Evolutionary conservation across 2,888 invertebrate genomes (phyloP).

Genomic region (Colostygia pectinataria): DNA sequence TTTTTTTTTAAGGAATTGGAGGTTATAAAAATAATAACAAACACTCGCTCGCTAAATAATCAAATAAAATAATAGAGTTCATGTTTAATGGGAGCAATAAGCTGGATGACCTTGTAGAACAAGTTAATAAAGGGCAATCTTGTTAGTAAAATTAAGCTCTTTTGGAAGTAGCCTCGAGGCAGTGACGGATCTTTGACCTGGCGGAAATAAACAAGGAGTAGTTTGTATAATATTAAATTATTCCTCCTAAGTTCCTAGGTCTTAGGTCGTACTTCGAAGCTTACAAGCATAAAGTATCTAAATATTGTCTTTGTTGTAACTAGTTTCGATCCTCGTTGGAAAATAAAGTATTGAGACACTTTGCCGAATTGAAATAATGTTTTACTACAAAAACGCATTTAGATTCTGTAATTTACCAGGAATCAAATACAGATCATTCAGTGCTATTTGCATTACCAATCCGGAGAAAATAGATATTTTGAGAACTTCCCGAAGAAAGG

Average conservation of each 20-base stretch:
- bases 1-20: too few relatives aligned
- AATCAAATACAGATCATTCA: slow-evolving; percentile 12
- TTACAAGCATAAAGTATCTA: too few relatives aligned
- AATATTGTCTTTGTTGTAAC: too few relatives aligned
- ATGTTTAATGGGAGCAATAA: slow-evolving; percentile 96
- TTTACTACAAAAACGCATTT: slow-evolving; percentile 12
- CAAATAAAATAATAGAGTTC: too few relatives aligned
- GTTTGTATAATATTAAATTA: too few relatives aligned
- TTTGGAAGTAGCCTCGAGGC: slow-evolving; percentile 99
- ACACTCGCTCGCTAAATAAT: too few relatives aligned
- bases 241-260: too few relatives aligned
- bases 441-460: slow-evolving; percentile 14
- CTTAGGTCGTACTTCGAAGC: too few relatives aligned
- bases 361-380: slow-evolving; percentile 6
- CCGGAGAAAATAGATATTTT: neutral
- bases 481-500: neutral
- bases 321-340: too few relatives aligned
- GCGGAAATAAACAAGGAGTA: slow-evolving; percentile 99
- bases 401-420: slow-evolving; percentile 7
- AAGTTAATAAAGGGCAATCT: slow-evolving; percentile 96
- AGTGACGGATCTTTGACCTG: slow-evolving; percentile 96
- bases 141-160: slow-evolving; percentile 96
- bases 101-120: slow-evolving; percentile 93
- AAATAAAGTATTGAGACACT: too few relatives aligned
- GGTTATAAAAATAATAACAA: too few relatives aligned